phyloP scores from a whole-genome alignment of 1,140 invertebrate genomes.

The Batillaria attramentaria region DNA sequence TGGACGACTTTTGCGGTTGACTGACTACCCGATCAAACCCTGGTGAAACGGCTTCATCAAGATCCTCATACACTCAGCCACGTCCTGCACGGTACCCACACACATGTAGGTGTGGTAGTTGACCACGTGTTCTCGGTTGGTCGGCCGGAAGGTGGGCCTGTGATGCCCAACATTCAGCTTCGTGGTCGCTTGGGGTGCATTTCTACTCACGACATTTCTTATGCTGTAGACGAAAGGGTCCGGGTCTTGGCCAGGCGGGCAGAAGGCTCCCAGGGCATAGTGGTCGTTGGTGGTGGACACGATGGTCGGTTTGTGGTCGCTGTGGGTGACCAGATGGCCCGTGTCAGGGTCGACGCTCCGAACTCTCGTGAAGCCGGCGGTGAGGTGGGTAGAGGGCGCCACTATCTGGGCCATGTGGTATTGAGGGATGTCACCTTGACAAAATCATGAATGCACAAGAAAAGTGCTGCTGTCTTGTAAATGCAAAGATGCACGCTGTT shows the following conservation, averaged over 20 bases:
- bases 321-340: slow-evolving; percentile 25
- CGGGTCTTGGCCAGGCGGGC: slow-evolving; percentile 38
- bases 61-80: neutral
- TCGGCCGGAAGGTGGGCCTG: neutral
- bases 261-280: slow-evolving; percentile 44
- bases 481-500: too few species aligned
- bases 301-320: slow-evolving; percentile 26
- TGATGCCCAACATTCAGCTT: slow-evolving; percentile 45
- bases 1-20: too few species aligned
- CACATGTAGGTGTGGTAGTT: neutral
- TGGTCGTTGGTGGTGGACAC: slow-evolving; percentile 37
- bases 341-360: slow-evolving; percentile 35
- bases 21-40: neutral
- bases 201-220: slow-evolving; percentile 15
- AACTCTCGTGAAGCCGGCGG: slow-evolving; percentile 36
- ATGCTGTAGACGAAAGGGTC: slow-evolving; percentile 32
- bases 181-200: slow-evolving; percentile 14
- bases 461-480: too few species aligned
- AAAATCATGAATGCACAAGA: neutral
- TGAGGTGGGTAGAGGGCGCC: slow-evolving; percentile 43
- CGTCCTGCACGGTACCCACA: neutral
- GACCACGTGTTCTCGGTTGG: neutral
- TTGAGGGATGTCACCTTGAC: neutral
- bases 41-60: neutral
- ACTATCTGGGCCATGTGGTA: slow-evolving; percentile 36